phyloP scores from a whole-genome alignment of 2,888 invertebrate species.

The Spisula solida region DNA sequence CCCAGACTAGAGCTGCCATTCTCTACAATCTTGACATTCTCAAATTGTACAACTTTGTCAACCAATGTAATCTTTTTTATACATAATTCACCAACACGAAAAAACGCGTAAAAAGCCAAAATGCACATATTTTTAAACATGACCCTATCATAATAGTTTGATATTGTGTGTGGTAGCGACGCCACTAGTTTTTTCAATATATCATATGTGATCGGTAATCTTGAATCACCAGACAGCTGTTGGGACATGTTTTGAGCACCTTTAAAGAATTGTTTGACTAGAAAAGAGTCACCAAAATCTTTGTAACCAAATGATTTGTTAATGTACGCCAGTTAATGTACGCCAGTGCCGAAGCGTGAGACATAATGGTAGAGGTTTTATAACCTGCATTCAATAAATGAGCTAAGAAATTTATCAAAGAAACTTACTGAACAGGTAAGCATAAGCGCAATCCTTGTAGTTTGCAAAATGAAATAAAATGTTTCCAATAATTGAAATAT shows the following conservation, averaged over 20 bases:
- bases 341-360: slow-evolving; percentile 33
- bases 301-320: slow-evolving; percentile 10
- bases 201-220: slow-evolving; percentile 25
- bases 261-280: slow-evolving; percentile 39
- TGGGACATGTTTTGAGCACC: neutral
- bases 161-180: neutral
- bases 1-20: neutral
- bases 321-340: no score
- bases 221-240: neutral
- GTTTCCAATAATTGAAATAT: slow-evolving; percentile 14
- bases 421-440: neutral
- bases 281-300: slow-evolving; percentile 29
- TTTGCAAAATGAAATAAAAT: neutral
- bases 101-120: slow-evolving; percentile 25
- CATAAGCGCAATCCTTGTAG: neutral
- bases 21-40: neutral
- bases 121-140: slow-evolving; percentile 29
- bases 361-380: neutral
- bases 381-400: slow-evolving; percentile 5
- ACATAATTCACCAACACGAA: slow-evolving; percentile 32
- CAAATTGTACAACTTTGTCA: neutral
- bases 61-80: neutral
- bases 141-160: neutral
- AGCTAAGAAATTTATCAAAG: slow-evolving; percentile 24
- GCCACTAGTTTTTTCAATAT: neutral